Percentiles rank a stretch among this genome's conserved stretches.
phyloP scores from a whole-genome alignment of 1,140 invertebrate genomes.

The Rhopalosiphum padi region DNA sequence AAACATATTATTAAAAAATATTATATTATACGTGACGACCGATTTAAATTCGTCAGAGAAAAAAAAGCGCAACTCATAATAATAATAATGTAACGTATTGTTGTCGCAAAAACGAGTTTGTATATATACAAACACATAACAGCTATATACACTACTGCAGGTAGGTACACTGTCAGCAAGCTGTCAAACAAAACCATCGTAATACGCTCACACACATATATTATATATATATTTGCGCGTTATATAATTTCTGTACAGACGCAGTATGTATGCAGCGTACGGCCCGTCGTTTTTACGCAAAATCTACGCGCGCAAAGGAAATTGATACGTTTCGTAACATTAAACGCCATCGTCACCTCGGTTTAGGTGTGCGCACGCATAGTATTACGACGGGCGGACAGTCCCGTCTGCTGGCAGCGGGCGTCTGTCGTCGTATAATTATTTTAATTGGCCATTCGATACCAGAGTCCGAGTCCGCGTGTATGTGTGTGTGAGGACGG shows the following conservation, averaged over 20 bases:
- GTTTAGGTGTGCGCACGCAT: neutral
- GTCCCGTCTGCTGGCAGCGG: neutral
- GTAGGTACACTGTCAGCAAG: neutral
- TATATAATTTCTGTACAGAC: neutral
- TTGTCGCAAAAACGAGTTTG: neutral
- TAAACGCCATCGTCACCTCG: neutral
- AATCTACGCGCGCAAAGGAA: neutral
- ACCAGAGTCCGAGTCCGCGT: neutral
- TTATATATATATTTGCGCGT: neutral
- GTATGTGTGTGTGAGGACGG: neutral
- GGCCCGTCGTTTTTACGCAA: neutral
- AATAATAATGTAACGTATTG: neutral
- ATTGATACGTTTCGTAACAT: neutral
- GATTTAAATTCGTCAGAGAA: neutral
- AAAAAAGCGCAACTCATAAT: neutral
- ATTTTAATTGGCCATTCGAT: slow-evolving; percentile 56
- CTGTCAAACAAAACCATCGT: neutral
- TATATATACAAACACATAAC: neutral
- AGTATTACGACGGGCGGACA: neutral
- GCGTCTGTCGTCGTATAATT: neutral
- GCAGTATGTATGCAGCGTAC: too few species aligned
- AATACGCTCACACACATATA: neutral
- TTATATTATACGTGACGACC: neutral
- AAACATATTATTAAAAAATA: neutral
- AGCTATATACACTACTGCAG: too few species aligned